Conservation (phyloP, 2,113 vertebrate species). For the Sylvietta virens region DNA sequence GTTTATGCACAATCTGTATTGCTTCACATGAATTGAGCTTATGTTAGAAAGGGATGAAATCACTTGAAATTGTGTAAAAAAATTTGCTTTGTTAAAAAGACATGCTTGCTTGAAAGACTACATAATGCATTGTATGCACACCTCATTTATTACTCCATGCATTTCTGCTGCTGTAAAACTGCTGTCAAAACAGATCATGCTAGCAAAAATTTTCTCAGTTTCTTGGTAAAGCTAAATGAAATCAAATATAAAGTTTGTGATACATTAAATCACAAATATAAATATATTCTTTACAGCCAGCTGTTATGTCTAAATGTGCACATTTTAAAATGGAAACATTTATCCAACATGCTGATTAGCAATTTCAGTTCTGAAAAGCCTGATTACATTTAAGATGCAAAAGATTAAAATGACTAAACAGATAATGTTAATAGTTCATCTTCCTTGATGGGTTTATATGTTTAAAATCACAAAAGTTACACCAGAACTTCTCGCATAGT, state of each 20-base stretch:
- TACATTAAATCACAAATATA: slow-evolving; percentile 77
- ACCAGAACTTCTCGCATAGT: background rate
- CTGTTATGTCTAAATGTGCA: slow-evolving; percentile 68
- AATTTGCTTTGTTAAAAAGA: slow-evolving; percentile 49
- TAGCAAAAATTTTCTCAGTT: slow-evolving; percentile 50
- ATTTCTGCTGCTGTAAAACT: slow-evolving; percentile 54
- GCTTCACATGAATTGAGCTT: slow-evolving; percentile 31
- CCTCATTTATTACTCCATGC: slow-evolving; percentile 53
- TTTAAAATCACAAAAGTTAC: slow-evolving; percentile 53
- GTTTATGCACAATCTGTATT: background rate
- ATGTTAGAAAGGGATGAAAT: slow-evolving; percentile 36
- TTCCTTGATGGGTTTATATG: slow-evolving; percentile 67
- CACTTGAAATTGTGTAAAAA: slow-evolving; percentile 18
- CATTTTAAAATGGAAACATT: slow-evolving; percentile 70
- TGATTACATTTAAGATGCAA: slow-evolving; percentile 73
- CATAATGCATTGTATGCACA: slow-evolving; percentile 5
- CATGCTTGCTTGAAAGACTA: slow-evolving; percentile 54
- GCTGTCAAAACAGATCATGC: slow-evolving; percentile 49
- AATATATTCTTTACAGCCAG: slow-evolving; percentile 74
- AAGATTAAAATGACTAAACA: slow-evolving; percentile 74
- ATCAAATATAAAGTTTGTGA: slow-evolving; percentile 72
- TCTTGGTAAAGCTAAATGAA: slow-evolving; percentile 68
- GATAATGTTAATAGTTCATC: slow-evolving; percentile 74
- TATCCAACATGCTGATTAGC: slow-evolving; percentile 72
- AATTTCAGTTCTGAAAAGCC: slow-evolving; percentile 72